Evolutionary conservation across 2,888 invertebrate genomes (phyloP).

Genomic region (Shargacucullia verbasci): DNA sequence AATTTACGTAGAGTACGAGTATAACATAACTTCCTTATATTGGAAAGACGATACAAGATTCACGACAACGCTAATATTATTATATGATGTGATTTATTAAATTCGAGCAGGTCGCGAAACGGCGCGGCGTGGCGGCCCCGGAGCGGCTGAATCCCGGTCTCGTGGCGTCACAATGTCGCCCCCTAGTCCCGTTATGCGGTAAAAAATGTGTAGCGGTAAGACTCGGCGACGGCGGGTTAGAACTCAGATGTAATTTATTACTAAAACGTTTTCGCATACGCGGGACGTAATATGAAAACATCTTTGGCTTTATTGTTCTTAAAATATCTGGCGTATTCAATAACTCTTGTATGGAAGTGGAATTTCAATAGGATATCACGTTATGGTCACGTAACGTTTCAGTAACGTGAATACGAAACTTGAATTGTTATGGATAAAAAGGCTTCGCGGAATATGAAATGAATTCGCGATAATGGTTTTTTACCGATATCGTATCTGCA

Average conservation of each 20-base stretch:
- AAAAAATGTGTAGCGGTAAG: constrained; percentile 57
- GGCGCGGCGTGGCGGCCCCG: neutral
- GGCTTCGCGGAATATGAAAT: neutral
- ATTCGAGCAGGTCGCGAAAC: constrained; percentile 39
- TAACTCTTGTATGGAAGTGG: constrained; percentile 30
- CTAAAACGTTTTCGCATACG: constrained; percentile 39
- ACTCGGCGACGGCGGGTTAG: constrained; percentile 47
- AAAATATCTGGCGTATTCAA: constrained; percentile 44
- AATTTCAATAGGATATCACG: constrained; percentile 34
- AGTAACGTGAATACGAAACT: neutral
- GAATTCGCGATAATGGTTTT: no score
- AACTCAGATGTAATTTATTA: constrained; percentile 59
- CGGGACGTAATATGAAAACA: constrained; percentile 35
- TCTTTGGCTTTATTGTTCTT: constrained; percentile 41
- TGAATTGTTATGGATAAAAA: constrained; percentile 1
- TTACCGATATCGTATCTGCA: no score
- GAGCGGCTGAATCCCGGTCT: neutral
- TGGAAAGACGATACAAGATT: constrained; percentile 35
- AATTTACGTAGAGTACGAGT: neutral
- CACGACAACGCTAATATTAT: constrained; percentile 38
- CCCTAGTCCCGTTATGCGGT: constrained; percentile 30
- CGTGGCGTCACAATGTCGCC: constrained; percentile 10
- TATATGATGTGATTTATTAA: constrained; percentile 56
- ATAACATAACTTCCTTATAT: constrained; percentile 2
- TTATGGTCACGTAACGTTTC: neutral